phyloP scores from a whole-genome alignment of 2,113 vertebrate genomes.

The Oryzias woworae region DNA sequence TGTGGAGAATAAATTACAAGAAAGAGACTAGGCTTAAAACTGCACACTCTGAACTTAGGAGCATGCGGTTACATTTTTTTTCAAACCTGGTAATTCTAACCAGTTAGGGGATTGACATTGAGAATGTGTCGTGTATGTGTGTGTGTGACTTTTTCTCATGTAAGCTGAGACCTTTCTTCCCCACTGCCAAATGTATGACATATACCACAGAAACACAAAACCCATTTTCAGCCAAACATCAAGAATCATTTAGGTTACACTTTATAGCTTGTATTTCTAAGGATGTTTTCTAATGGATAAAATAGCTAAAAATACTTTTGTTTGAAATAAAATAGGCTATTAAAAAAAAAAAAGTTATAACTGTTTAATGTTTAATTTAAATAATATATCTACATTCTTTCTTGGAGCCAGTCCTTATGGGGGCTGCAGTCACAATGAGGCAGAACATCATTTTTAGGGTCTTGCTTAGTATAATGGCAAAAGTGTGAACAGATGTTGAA shows the following conservation, averaged over 20 bases:
- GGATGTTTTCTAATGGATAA: too few relatives aligned
- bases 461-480: too few relatives aligned
- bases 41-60: slow-evolving; percentile 37
- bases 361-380: too few relatives aligned
- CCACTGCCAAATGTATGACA: slow-evolving; percentile 47
- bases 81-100: slow-evolving; percentile 62
- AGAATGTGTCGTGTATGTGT: slow-evolving; percentile 28
- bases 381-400: too few relatives aligned
- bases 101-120: slow-evolving; percentile 44
- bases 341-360: too few relatives aligned
- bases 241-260: not conserved
- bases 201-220: slow-evolving; percentile 58
- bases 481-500: too few relatives aligned
- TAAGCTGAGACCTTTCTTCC: slow-evolving; percentile 49
- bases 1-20: slow-evolving; percentile 51
- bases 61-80: slow-evolving; percentile 22
- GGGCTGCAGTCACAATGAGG: too few relatives aligned
- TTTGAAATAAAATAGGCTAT: too few relatives aligned
- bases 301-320: too few relatives aligned
- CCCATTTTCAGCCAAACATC: slow-evolving; percentile 29
- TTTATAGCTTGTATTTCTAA: not conserved
- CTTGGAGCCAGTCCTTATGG: too few relatives aligned
- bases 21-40: slow-evolving; percentile 47
- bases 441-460: too few relatives aligned
- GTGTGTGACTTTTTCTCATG: slow-evolving; percentile 52